These are phyloP conservation scores for Etheostoma spectabile DNA, from an alignment of 2,113 vertebrate species.

Conservation along the genomic window DNA sequence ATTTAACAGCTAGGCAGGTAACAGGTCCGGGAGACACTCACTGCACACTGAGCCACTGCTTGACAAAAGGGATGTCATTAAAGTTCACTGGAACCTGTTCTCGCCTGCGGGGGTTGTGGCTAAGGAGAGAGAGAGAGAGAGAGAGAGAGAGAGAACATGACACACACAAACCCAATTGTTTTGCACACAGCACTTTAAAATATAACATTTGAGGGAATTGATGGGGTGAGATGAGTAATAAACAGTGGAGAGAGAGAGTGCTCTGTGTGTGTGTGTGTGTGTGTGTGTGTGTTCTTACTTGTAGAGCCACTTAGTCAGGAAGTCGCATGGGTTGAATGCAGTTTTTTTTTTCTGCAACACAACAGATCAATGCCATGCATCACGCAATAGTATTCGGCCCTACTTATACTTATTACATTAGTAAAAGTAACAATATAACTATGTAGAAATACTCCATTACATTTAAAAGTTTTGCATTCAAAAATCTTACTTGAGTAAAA, in stretches of 20 bases:
- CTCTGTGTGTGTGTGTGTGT: too few species aligned
- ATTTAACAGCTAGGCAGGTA: background rate
- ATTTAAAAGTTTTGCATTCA: background rate
- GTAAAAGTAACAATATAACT: background rate
- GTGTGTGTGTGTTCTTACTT: constrained; percentile 86
- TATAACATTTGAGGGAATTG: background rate
- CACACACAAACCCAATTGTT: constrained; percentile 5
- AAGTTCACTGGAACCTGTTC: constrained; percentile 83
- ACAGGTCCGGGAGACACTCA: constrained; percentile 81
- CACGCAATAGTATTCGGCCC: background rate
- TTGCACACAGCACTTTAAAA: background rate
- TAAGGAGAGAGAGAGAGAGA: constrained; percentile 52
- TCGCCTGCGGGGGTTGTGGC: constrained; percentile 87
- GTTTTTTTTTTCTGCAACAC: constrained; percentile 87
- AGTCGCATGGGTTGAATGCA: constrained; percentile 91
- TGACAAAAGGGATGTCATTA: constrained; percentile 91
- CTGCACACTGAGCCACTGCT: constrained; percentile 87
- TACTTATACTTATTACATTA: background rate
- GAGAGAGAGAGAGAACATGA: background rate
- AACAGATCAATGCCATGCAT: background rate
- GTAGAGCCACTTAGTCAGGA: constrained; percentile 93
- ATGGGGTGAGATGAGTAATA: background rate
- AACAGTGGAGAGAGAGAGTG: background rate
- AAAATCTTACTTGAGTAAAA: background rate
- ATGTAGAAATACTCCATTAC: background rate